Conservation (phyloP, 92 coral and sea anemone genomes). For the Palythoa grandis region DNA sequence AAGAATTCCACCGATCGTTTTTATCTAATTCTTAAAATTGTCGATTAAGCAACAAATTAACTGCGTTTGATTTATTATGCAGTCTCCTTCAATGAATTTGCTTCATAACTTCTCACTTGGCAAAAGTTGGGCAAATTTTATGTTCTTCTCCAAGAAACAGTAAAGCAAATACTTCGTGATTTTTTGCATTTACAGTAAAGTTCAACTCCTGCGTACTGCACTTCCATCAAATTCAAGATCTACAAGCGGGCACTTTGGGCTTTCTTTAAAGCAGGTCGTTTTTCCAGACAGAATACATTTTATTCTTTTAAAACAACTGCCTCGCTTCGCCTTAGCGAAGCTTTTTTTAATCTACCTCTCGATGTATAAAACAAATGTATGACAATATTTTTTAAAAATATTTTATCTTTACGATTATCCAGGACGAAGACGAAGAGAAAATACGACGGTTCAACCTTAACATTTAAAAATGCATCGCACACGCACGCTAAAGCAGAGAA, state of each 20-base stretch:
- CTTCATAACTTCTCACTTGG: neutral
- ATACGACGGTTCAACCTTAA: neutral
- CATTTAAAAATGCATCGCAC: neutral
- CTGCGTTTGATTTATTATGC: neutral
- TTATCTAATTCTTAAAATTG: neutral
- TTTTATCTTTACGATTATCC: neutral
- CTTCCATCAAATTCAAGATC: neutral
- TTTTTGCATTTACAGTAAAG: neutral
- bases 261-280: neutral
- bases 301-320: neutral
- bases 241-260: neutral
- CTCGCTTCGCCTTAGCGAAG: neutral
- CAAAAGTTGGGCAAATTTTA: neutral
- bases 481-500: neutral
- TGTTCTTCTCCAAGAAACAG: neutral
- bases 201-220: neutral
- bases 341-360: neutral
- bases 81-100: neutral
- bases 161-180: neutral
- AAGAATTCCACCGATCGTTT: constrained; percentile 6
- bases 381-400: neutral
- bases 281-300: neutral
- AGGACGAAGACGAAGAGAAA: neutral
- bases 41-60: neutral
- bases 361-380: neutral